These are phyloP conservation scores for Apteryx mantelli DNA, from an alignment of 2,113 vertebrate species.

Conservation along the genomic window DNA sequence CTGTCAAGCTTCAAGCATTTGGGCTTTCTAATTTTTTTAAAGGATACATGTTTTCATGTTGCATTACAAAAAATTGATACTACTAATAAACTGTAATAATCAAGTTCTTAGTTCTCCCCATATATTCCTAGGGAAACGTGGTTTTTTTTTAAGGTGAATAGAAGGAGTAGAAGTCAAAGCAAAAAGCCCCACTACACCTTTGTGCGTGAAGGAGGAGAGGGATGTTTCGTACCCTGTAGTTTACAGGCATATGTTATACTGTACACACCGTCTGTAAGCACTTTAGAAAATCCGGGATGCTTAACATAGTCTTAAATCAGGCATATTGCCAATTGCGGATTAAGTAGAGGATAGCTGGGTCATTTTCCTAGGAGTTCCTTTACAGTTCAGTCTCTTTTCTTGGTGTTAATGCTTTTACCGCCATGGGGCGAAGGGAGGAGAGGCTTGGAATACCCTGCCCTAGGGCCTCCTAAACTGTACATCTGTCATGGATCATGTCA, in stretches of 20 bases:
- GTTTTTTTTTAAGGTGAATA: not conserved
- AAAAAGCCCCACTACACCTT: not conserved
- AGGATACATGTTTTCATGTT: slow-evolving; percentile 7
- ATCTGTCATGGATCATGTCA: slow-evolving; percentile 74
- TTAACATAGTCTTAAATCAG: slow-evolving; percentile 54
- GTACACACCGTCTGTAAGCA: slow-evolving; percentile 56
- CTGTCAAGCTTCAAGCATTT: slow-evolving; percentile 57
- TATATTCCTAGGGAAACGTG: not conserved
- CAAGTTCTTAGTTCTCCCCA: not conserved
- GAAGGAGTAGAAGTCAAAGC: not conserved
- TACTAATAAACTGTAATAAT: slow-evolving; percentile 33
- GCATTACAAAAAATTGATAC: slow-evolving; percentile 34
- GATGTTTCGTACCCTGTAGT: not conserved
- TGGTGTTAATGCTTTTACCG: slow-evolving; percentile 63
- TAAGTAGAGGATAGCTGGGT: slow-evolving; percentile 44
- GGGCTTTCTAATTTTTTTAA: not conserved
- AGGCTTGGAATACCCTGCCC: slow-evolving; percentile 55
- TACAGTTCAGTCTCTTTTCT: slow-evolving; percentile 56
- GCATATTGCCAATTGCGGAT: slow-evolving; percentile 50
- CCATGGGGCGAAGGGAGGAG: slow-evolving; percentile 32
- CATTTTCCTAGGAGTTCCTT: slow-evolving; percentile 65
- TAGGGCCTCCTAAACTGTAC: slow-evolving; percentile 64
- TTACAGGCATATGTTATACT: not conserved
- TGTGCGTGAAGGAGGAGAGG: not conserved
- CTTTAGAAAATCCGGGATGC: slow-evolving; percentile 54